These are phyloP conservation scores for Aleadryas rufinucha DNA, from an alignment of 2,113 vertebrate species.

Conservation along the genomic window DNA sequence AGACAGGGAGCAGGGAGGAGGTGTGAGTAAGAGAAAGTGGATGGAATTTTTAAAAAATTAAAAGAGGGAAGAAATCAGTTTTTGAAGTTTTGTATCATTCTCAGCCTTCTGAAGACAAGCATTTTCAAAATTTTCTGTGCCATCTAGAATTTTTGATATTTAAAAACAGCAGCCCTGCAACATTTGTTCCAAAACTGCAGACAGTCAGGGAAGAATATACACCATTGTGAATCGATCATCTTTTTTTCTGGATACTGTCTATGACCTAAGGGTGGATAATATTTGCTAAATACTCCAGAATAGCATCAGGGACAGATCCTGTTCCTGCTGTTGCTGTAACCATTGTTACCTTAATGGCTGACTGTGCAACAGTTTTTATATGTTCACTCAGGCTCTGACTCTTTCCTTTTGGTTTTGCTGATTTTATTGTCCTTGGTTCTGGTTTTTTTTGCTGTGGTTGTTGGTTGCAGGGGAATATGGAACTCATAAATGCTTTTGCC, in stretches of 20 bases:
- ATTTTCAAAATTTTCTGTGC: background rate
- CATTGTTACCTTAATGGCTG: background rate
- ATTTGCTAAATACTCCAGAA: background rate
- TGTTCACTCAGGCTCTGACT: background rate
- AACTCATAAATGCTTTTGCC: background rate
- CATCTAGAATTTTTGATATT: background rate
- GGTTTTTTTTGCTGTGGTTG: background rate
- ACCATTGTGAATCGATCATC: background rate
- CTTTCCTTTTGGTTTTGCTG: background rate
- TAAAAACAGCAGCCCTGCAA: background rate
- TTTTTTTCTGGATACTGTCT: background rate
- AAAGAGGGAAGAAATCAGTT: background rate
- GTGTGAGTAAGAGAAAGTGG: background rate
- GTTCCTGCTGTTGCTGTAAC: background rate
- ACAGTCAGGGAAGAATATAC: background rate
- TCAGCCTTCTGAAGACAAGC: background rate
- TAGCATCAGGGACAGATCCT: background rate
- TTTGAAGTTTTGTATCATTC: background rate
- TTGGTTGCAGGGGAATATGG: background rate
- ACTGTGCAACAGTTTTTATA: background rate
- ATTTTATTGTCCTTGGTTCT: background rate
- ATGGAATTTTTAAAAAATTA: background rate
- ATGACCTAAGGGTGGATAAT: background rate
- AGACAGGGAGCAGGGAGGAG: fast-evolving
- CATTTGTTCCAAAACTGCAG: background rate